Percentiles rank a stretch among this genome's conserved stretches.
Conservation (phyloP, 2,888 invertebrate genomes). For the Toxonevra muliebris region DNA sequence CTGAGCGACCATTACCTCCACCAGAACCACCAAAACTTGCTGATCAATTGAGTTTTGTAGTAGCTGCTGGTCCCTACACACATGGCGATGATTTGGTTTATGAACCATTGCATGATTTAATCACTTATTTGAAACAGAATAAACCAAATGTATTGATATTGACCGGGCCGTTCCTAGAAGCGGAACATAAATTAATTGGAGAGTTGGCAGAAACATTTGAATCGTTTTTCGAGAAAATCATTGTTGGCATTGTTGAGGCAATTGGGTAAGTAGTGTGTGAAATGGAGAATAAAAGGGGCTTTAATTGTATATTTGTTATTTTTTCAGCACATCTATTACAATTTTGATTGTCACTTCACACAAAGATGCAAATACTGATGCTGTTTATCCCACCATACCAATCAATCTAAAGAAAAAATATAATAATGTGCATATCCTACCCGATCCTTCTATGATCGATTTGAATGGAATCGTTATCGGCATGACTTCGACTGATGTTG, state of each 20-base stretch:
- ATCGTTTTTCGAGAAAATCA: constrained; percentile 76
- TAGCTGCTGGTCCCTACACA: constrained; percentile 87
- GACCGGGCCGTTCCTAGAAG: constrained; percentile 86
- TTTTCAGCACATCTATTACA: constrained; percentile 70
- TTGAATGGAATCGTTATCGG: constrained; percentile 81
- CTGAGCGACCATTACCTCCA: constrained; percentile 67
- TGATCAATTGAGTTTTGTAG: constrained; percentile 73
- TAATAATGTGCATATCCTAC: constrained; percentile 73
- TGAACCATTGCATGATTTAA: constrained; percentile 82
- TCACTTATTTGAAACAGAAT: constrained; percentile 72
- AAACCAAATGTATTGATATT: constrained; percentile 84
- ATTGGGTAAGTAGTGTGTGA: constrained; percentile 67
- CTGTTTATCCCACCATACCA: constrained; percentile 86
- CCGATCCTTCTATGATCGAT: constrained; percentile 84
- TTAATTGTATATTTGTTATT: background rate
- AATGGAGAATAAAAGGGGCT: too few relatives aligned
- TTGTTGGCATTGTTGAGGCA: constrained; percentile 73
- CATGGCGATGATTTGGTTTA: constrained; percentile 79
- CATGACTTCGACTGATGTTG: constrained; percentile 82
- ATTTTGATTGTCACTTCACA: constrained; percentile 80
- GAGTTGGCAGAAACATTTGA: constrained; percentile 77
- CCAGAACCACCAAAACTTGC: constrained; percentile 64
- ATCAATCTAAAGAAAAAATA: constrained; percentile 70
- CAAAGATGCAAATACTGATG: constrained; percentile 80
- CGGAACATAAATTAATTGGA: constrained; percentile 71